Evolutionary conservation across 2,888 invertebrate species (phyloP).

Genomic region (Pedicia rivosa): DNA sequence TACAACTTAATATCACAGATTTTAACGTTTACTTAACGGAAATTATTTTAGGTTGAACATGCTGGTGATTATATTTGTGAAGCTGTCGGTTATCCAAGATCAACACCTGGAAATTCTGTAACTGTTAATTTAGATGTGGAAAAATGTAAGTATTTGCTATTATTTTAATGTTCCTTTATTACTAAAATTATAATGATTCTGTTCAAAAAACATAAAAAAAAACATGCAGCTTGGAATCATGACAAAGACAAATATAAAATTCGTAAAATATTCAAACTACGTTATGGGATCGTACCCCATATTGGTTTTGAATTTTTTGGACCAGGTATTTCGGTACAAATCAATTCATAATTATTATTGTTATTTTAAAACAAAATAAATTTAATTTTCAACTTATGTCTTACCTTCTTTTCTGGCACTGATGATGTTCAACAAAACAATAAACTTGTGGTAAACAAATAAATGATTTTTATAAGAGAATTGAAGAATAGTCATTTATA

Average conservation of each 20-base stretch:
- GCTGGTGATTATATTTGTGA: slow-evolving; percentile 74
- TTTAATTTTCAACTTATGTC: no score
- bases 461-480: no score
- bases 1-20: slow-evolving; percentile 4
- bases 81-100: slow-evolving; percentile 46
- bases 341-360: no score
- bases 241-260: slow-evolving; percentile 18
- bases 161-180: neutral
- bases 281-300: slow-evolving; percentile 40
- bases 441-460: no score
- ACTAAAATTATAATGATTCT: neutral
- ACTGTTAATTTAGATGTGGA: slow-evolving; percentile 58
- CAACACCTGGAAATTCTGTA: slow-evolving; percentile 46
- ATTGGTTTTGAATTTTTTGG: slow-evolving; percentile 41
- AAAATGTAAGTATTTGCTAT: slow-evolving; percentile 44
- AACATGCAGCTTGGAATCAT: slow-evolving; percentile 26
- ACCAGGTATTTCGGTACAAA: slow-evolving; percentile 31
- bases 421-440: no score
- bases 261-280: slow-evolving; percentile 32
- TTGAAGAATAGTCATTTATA: no score
- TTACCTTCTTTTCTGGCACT: no score
- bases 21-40: neutral
- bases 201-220: neutral
- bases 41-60: slow-evolving; percentile 41
- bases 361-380: no score